Evolutionary conservation across 2,797 vertebrate species (phyloP), one percentile per base, ranked within the genome.

Genomic region (Paguma larvata): DNA sequence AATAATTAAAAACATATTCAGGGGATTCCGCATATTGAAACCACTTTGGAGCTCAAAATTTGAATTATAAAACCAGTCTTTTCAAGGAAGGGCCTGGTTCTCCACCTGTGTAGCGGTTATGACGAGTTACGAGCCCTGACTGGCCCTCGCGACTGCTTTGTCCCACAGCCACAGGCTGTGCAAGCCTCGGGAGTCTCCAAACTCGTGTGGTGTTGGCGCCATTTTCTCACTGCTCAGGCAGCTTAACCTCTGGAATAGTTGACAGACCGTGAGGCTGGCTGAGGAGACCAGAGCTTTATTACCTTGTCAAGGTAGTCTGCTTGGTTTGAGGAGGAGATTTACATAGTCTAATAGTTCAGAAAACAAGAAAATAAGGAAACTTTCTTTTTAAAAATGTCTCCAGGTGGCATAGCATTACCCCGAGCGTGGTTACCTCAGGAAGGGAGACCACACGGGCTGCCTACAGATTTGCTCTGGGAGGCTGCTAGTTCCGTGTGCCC

Each of bases 41-140:
- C 59, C 51, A 86, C n/a, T 95, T 87, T 77, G 67, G 78, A 92
- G 63, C 41, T 89, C 44, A 85, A 44, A 67, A 14, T 75, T 77
- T 48, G 67, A 95, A 82, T 94, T 38, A 56, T 32, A 46, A 94
- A 87, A 53, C 30, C n/a, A 41, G 59, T 41, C 1, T 67, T 95
- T 32, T 34, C 70, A 62, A 68, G 48, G 38, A 59, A 82, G 6
- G 67, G 11, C 48, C 59, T 84, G 18, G 10, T 79, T 59, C 79
- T 89, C 73, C n/a, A 65, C 30, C 44, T 67, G 38, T 59, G 77
- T 27, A 41, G 51, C 77, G 38, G 38, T 53, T 44, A 53, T 65
- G 8, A 8, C 38, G 16, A 1, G 78, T 53, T 2, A 0, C 59
- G 46, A 77, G 12, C 46, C 70, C 32, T 46, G 46, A 38, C 59